phyloP scores from a whole-genome alignment of 2,888 invertebrate species.

The Calliopum simillimum region DNA sequence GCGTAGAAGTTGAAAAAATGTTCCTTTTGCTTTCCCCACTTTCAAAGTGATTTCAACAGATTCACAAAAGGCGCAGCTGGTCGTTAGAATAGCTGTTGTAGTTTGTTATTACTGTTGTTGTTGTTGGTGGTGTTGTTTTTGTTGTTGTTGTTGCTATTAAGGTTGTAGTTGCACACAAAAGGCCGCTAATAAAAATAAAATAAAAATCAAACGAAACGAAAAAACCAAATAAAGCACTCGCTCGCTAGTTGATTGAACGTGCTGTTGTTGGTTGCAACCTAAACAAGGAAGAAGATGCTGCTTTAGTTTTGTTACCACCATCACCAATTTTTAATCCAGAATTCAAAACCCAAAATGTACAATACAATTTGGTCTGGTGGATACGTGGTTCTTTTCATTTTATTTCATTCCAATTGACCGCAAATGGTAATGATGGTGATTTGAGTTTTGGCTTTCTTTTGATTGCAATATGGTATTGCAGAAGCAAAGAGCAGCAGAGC shows the following conservation, averaged over 20 bases:
- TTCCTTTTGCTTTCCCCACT: not conserved
- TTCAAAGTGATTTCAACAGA: constrained; percentile 13
- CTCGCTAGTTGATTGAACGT: constrained; percentile 1
- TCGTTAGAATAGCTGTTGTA: not conserved
- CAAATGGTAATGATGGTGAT: constrained; percentile 30
- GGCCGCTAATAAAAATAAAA: not conserved
- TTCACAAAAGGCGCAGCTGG: constrained; percentile 17
- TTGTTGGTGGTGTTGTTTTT: not conserved
- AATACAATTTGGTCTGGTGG: not conserved
- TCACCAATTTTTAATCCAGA: not conserved
- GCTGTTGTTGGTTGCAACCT: not conserved
- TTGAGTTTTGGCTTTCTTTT: not conserved
- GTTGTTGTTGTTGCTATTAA: not conserved
- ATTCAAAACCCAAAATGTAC: not conserved
- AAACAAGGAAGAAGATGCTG: constrained; percentile 28
- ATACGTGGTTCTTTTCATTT: not conserved
- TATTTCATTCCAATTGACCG: constrained; percentile 28
- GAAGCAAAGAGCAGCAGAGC: too few species aligned
- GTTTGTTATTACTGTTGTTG: not conserved
- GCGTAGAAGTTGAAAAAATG: too few species aligned
- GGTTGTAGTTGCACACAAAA: not conserved
- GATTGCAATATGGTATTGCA: too few species aligned
- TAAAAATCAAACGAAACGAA: not conserved
- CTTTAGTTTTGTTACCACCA: not conserved
- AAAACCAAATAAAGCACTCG: constrained; percentile 26